These are phyloP conservation scores for Nyctalus aviator DNA, from an alignment of 2,797 vertebrate genomes.

Conservation along the genomic window DNA sequence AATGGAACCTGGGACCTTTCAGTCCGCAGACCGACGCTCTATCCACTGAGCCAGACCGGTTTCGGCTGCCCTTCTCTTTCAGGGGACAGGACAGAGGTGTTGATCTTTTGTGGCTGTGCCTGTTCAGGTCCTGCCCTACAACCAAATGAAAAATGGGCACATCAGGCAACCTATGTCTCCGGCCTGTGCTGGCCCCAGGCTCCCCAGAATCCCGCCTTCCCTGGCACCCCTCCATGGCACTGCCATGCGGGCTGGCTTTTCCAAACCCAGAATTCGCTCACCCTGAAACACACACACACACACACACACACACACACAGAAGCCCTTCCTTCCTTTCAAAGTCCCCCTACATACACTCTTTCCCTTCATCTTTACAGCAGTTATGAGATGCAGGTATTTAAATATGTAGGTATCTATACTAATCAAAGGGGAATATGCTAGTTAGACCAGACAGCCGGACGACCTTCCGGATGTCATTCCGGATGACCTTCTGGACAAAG, in stretches of 20 bases:
- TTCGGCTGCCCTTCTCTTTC: too few species aligned
- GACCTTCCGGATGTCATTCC: too few species aligned
- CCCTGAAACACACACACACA: not conserved
- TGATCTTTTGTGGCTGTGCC: not conserved
- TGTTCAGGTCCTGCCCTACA: not conserved
- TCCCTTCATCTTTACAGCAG: constrained; percentile 20
- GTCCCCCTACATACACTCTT: not conserved
- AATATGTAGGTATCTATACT: not conserved
- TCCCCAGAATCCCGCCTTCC: not conserved
- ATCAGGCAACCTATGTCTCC: not conserved
- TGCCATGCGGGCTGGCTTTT: not conserved
- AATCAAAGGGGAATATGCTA: too few species aligned
- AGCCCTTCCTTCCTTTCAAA: not conserved
- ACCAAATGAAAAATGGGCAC: not conserved
- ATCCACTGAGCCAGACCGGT: too few species aligned
- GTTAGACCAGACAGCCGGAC: too few species aligned
- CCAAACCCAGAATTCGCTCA: not conserved
- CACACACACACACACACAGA: not conserved
- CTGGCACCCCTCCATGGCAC: not conserved
- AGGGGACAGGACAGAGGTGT: not conserved
- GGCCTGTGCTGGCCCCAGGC: too few species aligned
- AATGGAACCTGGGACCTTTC: too few species aligned
- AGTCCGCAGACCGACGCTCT: too few species aligned
- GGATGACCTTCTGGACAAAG: too few species aligned
- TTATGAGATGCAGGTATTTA: not conserved